Percentiles rank a stretch among this genome's conserved stretches.
phyloP scores from a whole-genome alignment of 2,888 invertebrate species.

The Thalpophila matura region DNA sequence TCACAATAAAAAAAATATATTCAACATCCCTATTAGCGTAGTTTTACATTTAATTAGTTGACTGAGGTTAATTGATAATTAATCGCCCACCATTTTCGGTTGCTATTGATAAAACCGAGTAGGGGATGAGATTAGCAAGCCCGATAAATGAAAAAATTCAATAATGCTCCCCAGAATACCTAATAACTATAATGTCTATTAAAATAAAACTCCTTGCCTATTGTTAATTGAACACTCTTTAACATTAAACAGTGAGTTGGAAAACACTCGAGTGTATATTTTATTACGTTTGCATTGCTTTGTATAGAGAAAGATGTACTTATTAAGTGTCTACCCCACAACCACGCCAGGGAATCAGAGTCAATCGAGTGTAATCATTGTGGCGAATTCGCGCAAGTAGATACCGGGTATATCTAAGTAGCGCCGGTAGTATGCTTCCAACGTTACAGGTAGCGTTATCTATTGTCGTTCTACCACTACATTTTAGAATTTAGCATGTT shows the following conservation, averaged over 20 bases:
- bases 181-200: too few relatives aligned
- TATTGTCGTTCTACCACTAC: slow-evolving; percentile 44
- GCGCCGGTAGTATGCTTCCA: slow-evolving; percentile 21
- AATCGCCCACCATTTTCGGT: too few relatives aligned
- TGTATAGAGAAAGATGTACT: background rate
- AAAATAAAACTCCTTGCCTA: too few relatives aligned
- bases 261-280: background rate
- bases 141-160: too few relatives aligned
- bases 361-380: slow-evolving; percentile 55
- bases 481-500: slow-evolving; percentile 40
- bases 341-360: slow-evolving; percentile 36
- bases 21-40: background rate
- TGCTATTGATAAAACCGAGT: slow-evolving; percentile 2
- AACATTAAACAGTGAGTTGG: background rate
- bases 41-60: background rate
- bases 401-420: slow-evolving; percentile 27
- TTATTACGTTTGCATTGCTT: background rate
- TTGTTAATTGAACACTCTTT: too few relatives aligned
- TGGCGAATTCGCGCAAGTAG: slow-evolving; percentile 38
- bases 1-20: too few relatives aligned
- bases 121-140: too few relatives aligned
- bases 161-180: too few relatives aligned
- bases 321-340: slow-evolving; percentile 25
- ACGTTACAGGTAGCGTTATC: slow-evolving; percentile 41
- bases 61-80: background rate